Base-by-base conservation (phyloP, 1,140 invertebrate species). In the Drosophila lini region DNA sequence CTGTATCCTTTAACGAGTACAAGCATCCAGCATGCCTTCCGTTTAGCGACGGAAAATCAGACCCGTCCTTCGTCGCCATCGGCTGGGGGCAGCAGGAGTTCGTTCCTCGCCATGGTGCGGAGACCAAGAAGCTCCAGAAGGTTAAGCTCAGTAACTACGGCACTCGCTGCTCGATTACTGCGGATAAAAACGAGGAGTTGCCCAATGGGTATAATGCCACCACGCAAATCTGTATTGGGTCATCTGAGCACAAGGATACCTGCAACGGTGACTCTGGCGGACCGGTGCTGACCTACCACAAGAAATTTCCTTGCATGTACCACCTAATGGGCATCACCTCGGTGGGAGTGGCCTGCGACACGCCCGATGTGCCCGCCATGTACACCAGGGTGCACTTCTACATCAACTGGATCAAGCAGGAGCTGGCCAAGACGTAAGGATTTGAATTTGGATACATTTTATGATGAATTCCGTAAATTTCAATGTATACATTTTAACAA, bases 171-270 rank as follows among this genome's bases (percentile, higher is more conserved):
- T 81, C 40, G 86, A 92, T 6, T 16, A 74, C 15, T 81, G 73
- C 32, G 59, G 64, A 69, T 0, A 55, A 53, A 0, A 53, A 70
- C 9, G 55, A 63, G 0, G 90, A 82, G 92, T 92, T 93, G 38
- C 92, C 65, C 77, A 79, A 65, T 77, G 94, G 94, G 1, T 93
- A 94, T 25, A 58, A 93, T 34, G 77, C 92, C 3, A 91, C 93
- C 2, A 93, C 93, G 59, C 94, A 94, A 81, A 73, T 97, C 9
- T 97, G 96, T 91, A 95, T 96, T 25, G 96, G 96, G 5, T 93
- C 92, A 40, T 91, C 94, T 34, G 78, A 85, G 15, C 44, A 45
- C 31, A 93, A 90, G 70, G 93, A 94, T 48, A 93, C 93, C 7
- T 94, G 93, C 69, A 79, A 80, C 36, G 91, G 91, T 5, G 91